Conservation (phyloP, 2,113 vertebrate species). For the Petroica traversi region DNA sequence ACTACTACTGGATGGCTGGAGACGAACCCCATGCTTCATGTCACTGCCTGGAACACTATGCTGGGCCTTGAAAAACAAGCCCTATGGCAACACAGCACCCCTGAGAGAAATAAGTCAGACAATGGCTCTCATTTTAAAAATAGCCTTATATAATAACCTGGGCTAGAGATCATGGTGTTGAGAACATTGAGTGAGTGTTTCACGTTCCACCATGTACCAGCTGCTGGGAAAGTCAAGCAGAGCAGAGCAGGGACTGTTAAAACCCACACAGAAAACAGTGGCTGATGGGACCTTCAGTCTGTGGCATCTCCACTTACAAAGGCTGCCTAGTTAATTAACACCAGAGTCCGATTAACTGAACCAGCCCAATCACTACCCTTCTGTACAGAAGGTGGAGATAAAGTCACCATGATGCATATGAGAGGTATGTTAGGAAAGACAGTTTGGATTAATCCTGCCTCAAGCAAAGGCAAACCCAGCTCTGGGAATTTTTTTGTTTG, state of each 20-base stretch:
- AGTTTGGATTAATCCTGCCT: background rate
- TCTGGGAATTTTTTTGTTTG: background rate
- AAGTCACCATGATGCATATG: background rate
- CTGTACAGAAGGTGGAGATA: background rate
- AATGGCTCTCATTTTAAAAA: background rate
- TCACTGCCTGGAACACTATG: background rate
- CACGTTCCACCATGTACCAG: background rate
- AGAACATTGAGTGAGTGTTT: background rate
- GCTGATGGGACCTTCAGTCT: background rate
- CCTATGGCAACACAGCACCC: background rate
- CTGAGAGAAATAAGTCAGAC: background rate
- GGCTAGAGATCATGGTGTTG: background rate
- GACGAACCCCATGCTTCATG: background rate
- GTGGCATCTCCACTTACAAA: background rate
- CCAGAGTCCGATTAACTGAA: background rate
- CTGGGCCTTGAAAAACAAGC: background rate
- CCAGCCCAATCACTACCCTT: background rate
- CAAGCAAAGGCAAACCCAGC: background rate
- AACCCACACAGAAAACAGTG: background rate
- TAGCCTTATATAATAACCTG: too few species aligned
- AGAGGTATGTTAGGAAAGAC: background rate
- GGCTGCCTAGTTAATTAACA: background rate
- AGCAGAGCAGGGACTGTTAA: background rate
- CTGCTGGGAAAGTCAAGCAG: background rate
- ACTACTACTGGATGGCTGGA: background rate